Base-by-base conservation (phyloP, 2,888 invertebrate species). In the Nomada flava region DNA sequence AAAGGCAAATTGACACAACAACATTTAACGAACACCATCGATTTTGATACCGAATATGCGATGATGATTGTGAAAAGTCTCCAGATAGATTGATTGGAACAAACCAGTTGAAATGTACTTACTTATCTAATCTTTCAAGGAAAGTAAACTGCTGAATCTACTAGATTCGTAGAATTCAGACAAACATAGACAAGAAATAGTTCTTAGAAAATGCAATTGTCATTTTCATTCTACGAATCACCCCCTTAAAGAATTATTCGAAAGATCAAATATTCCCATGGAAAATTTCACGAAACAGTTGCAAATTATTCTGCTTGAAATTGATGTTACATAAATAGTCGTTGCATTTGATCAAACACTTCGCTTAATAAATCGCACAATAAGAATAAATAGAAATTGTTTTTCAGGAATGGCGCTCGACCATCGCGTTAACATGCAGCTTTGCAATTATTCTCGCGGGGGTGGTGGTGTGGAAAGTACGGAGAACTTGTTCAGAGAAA, bases 351-450 rank as follows among this genome's bases (percentile, higher is more conserved):
- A 36, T 7, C 7, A 36, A 36, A 36, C 36, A 36, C 36, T 1
- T 36, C 36, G 36, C 36, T 7, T 7, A 36, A 36, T 36, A 36
- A 36, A 36, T 36, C 7, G 7, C 36, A 7, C 36, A 7, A 36
- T 36, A 7, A 36, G 0, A 36, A 36, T 36, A 5, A 36, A 36
- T 36, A 36, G 5, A 36, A 0, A 5, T 36, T 36, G 2, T 26
- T 47, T 55, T 20, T 15, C 53, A 86, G 86, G 55, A 73, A 3
- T 86, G 83, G 81, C 60, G 64, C 15, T 52, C 79, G 1, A 55
- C 71, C n/a, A 23, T 83, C 55, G 83, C 59, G 47, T 26, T 83
- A 52, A 83, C 79, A n/a, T 86, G 85, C 59, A 64, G 81, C 23
- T 36, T 81, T 10, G 75, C 76, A 5, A 63, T 77, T 1, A 26